Evolutionary conservation across 1,140 invertebrate genomes (phyloP), one percentile per base, ranked within the genome.

Genomic region (Littorina saxatilis): DNA sequence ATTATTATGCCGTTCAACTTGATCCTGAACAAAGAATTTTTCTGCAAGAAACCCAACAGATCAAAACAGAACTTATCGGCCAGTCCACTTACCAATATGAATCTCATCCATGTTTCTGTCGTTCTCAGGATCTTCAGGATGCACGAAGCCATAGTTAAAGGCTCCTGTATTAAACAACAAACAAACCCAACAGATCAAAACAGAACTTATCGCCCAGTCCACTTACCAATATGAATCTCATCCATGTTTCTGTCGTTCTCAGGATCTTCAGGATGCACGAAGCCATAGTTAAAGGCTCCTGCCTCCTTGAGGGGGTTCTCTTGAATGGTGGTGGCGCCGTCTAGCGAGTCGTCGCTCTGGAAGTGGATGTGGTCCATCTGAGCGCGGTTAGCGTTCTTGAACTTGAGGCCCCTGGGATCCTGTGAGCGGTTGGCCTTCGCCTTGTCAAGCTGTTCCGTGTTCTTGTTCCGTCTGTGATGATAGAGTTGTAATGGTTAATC

Each of bases 161-260:
- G 55, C 72, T 27, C 82, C 83, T n/a, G n/a, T n/a, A n/a, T n/a
- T n/a, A n/a, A 47, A 47, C 43, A 9, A 5, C 43, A 47, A 47
- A 5, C 43, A 5, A 47, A 47, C 43, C 43, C 43, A 5, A 5
- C 43, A 47, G 17, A 47, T 47, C 43, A 5, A 5, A 47, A 47
- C 43, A n/a, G n/a, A n/a, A n/a, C n/a, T n/a, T n/a, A n/a, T n/a
- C n/a, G n/a, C n/a, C n/a, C 61, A n/a, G 27, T 11, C 20, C n/a
- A 29, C 75, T 63, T 20, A 78, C 75, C 84, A n/a, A 87, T 81
- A 20, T 84, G 86, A 37, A 87, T 87, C 55, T 87, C 86, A 58
- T 81, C 85, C 47, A 83, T 73, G 39, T 81, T 83, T 13, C 77
- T 29, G 32, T 82, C 80, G 3, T 40, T 50, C 43, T 82, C 81